These are phyloP conservation scores for Colinus virginianus DNA, from an alignment of 2,113 vertebrate genomes.

Conservation along the genomic window DNA sequence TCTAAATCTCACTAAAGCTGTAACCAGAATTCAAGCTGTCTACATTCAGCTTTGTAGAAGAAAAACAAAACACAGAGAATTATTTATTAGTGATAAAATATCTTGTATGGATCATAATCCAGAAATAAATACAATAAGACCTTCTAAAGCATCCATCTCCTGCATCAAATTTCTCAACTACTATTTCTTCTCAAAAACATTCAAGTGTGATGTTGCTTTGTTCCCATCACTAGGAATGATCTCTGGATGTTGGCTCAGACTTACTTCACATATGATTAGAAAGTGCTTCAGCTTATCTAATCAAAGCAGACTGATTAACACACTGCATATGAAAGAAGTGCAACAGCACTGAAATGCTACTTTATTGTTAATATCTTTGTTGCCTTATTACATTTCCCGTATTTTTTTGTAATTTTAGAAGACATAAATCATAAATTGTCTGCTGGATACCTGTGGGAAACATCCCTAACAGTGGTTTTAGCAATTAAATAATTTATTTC, in stretches of 20 bases:
- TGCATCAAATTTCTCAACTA: background rate
- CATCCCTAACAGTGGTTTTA: background rate
- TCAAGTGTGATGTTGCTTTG: background rate
- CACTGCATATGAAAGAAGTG: background rate
- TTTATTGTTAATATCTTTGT: background rate
- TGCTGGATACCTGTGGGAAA: background rate
- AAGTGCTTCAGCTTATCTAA: background rate
- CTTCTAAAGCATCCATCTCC: background rate
- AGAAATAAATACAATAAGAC: background rate
- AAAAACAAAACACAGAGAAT: background rate
- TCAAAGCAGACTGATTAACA: background rate
- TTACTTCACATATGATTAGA: background rate
- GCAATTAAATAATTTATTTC: background rate
- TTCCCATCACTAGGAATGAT: background rate
- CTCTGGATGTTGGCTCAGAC: background rate
- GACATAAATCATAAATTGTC: background rate
- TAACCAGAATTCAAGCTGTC: background rate
- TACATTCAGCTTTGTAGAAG: background rate
- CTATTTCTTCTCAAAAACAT: background rate
- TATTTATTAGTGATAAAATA: background rate
- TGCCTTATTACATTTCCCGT: background rate
- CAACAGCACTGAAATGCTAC: background rate
- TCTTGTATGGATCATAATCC: background rate
- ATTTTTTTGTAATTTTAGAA: background rate
- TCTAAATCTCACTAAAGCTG: background rate